These are phyloP conservation scores for Oplegnathus fasciatus DNA, from an alignment of 2,113 vertebrate species.

Conservation along the genomic window DNA sequence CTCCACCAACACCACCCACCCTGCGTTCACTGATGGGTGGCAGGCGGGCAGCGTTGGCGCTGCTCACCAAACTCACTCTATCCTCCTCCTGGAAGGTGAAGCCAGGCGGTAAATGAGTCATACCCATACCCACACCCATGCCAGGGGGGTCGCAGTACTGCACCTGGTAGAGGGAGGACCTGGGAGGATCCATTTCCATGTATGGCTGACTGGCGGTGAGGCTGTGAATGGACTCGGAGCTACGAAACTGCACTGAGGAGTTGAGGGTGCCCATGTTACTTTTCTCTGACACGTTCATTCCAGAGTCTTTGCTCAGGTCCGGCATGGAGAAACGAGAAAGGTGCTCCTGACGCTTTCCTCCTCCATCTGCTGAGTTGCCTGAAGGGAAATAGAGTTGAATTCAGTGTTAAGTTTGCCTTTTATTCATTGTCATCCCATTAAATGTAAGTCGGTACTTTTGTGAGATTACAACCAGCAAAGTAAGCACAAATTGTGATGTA, in stretches of 20 bases:
- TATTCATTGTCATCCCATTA: not conserved
- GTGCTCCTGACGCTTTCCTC: slow-evolving; percentile 93
- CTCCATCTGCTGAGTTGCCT: slow-evolving; percentile 93
- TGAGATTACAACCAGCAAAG: not conserved
- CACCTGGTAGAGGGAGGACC: slow-evolving; percentile 85
- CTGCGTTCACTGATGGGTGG: slow-evolving; percentile 92
- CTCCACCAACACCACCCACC: slow-evolving; percentile 58
- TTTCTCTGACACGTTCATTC: slow-evolving; percentile 96
- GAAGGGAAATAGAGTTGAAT: slow-evolving; percentile 25
- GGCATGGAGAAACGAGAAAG: slow-evolving; percentile 99
- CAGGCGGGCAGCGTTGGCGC: slow-evolving; percentile 84
- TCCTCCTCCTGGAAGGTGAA: slow-evolving; percentile 93
- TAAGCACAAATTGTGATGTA: not conserved
- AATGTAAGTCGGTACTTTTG: not conserved
- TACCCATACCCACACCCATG: slow-evolving; percentile 75
- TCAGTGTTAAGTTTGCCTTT: not conserved
- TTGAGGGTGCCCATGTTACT: slow-evolving; percentile 95
- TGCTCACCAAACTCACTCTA: slow-evolving; percentile 85
- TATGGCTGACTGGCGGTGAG: slow-evolving; percentile 90
- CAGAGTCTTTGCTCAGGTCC: slow-evolving; percentile 98
- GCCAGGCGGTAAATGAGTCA: slow-evolving; percentile 88
- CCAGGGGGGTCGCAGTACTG: slow-evolving; percentile 86
- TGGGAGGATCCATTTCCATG: slow-evolving; percentile 89
- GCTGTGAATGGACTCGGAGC: slow-evolving; percentile 94
- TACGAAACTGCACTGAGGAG: slow-evolving; percentile 93